Base-by-base conservation (phyloP, 2,113 vertebrate genomes). In the Potamarius usumacintae region DNA sequence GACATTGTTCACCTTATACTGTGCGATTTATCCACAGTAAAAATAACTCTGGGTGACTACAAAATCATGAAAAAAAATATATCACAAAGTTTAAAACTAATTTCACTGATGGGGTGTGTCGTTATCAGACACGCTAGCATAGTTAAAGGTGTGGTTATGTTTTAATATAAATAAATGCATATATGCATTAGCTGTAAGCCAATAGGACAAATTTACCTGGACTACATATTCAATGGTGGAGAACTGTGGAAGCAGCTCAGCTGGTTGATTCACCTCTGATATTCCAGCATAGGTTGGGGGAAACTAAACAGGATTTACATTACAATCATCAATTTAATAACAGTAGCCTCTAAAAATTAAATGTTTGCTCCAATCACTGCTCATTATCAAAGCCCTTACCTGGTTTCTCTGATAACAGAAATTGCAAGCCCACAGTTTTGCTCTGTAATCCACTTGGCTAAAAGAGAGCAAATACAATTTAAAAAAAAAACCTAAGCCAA, bases 331-430 rank as follows among this genome's bases (percentile, higher is more conserved):
- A 74, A 60, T 52, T 52, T 62, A 58, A 84, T 7, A 42, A 60
- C 83, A 30, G 76, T 2, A 7, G 25, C 52, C 14, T 53, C 52
- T 17, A 20, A 34, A 58, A 80, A 20, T 17, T 34, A 15, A 88
- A 87, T 8, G 3, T 57, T 15, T 52, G n/a, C 30, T 30, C 10
- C 4, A 87, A 79, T 62, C 2, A 67, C 3, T 62, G 62, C 22
- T 83, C 12, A 69, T 60, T 27, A 27, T 42, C 65, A 0, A 6
- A 62, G 88, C 90, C 91, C 57, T 93, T 95, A 98, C 97, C 97
- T 99, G 98, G 93, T 99, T 99, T 94, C 98, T 97, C 92, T 99
- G 98, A 92, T 99, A 99, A 93, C 98, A 99, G 91, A 99, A 99
- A 94, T 99, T 99, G 93, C 98, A 99, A 89, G 98, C 98, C 98